Percentiles rank a stretch among this genome's conserved stretches.
Conservation (phyloP, 2,797 vertebrate species). For the Scleropages formosus region DNA sequence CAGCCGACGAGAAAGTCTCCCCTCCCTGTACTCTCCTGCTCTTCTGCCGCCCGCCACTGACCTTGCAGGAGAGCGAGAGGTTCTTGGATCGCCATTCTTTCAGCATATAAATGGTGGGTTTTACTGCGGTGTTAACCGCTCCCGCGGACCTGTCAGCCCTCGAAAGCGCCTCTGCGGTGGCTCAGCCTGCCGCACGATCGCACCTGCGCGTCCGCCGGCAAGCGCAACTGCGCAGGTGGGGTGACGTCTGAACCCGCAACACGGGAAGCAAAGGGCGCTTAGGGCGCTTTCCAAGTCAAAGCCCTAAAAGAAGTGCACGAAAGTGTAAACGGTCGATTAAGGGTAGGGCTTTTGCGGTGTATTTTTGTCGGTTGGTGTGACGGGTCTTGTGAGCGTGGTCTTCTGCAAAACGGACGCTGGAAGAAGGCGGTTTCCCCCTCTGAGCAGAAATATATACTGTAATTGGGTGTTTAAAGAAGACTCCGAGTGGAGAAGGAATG, state of each 20-base stretch:
- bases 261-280: too few relatives aligned
- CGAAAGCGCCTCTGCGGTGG: slow-evolving; percentile 42
- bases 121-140: slow-evolving; percentile 37
- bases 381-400: too few relatives aligned
- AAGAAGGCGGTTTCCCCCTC: too few relatives aligned
- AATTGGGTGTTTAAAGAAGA: too few relatives aligned
- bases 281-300: too few relatives aligned
- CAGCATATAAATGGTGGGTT: background rate
- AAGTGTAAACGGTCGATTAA: too few relatives aligned
- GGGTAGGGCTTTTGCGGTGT: too few relatives aligned
- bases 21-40: slow-evolving; percentile 19
- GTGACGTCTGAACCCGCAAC: slow-evolving; percentile 7
- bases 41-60: slow-evolving; percentile 31
- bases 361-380: too few relatives aligned
- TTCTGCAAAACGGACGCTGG: too few relatives aligned
- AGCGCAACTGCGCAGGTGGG: background rate
- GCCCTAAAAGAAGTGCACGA: too few relatives aligned
- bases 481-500: too few relatives aligned
- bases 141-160: slow-evolving; percentile 38
- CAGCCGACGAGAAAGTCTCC: background rate
- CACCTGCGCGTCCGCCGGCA: background rate
- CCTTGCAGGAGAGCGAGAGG: slow-evolving; percentile 27
- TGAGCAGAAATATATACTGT: too few relatives aligned
- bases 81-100: background rate
- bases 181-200: background rate